phyloP scores from a whole-genome alignment of 2,888 invertebrate species.

The Acleris cristana region DNA sequence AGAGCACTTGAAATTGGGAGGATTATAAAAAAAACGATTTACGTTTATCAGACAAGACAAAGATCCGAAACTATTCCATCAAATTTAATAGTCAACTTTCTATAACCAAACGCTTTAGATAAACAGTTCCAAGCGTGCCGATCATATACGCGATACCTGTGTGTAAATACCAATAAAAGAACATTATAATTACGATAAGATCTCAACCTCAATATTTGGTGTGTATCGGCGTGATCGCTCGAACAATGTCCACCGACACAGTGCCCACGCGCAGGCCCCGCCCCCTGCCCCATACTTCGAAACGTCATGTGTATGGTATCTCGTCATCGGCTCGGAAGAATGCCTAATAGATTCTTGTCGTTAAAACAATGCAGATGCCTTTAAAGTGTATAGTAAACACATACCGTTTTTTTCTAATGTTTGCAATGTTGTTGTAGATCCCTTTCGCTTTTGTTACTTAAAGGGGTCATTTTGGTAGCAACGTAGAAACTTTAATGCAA shows the following conservation, averaged over 20 bases:
- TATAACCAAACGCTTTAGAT: conserved; percentile 21
- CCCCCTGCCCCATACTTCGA: conserved; percentile 56
- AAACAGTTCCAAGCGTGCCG: conserved; percentile 37
- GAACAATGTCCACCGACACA: conserved; percentile 79
- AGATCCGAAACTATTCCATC: conserved; percentile 26
- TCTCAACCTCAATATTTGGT: conserved; percentile 73
- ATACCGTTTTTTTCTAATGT: too few species aligned
- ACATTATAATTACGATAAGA: conserved; percentile 80
- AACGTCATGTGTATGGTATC: conserved; percentile 56
- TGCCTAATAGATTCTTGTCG: conserved; percentile 54
- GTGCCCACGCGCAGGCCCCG: conserved; percentile 73
- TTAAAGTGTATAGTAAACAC: conserved; percentile 2
- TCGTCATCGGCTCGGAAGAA: conserved; percentile 58
- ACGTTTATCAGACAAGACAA: background rate
- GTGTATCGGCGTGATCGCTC: conserved; percentile 65
- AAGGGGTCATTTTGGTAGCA: too few species aligned
- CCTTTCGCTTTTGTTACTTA: too few species aligned
- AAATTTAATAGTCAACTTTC: conserved; percentile 31
- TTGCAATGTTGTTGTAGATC: too few species aligned
- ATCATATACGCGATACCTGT: conserved; percentile 53
- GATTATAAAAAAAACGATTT: too few species aligned
- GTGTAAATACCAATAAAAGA: conserved; percentile 79
- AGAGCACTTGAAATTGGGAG: too few species aligned
- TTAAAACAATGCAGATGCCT: conserved; percentile 49
- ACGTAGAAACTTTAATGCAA: too few species aligned